Conservation (phyloP, 1,140 invertebrate genomes). For the Eupristina koningsbergeri region DNA sequence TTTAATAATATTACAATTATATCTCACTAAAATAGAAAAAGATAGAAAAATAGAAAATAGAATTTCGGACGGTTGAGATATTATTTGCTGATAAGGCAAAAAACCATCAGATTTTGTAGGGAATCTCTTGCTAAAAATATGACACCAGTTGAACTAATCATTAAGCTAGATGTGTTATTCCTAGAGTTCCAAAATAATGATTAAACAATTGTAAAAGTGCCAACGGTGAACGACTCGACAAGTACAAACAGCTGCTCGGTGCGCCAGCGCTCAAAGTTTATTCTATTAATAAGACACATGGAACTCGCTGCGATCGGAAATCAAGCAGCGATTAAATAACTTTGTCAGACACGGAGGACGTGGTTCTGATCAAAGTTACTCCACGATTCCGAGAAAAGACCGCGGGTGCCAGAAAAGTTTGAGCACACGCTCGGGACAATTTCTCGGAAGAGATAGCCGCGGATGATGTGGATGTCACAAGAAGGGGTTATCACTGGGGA, state of each 20-base stretch:
- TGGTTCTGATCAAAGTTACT: constrained; percentile 8
- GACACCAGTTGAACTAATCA: no score
- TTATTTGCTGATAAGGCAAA: no score
- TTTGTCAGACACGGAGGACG: not conserved
- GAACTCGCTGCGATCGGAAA: not conserved
- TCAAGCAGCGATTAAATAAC: constrained; percentile 1
- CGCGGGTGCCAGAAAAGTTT: constrained; percentile 23
- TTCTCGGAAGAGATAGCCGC: constrained; percentile 8
- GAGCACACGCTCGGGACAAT: not conserved
- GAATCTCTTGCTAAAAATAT: no score
- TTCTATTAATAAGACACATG: constrained; percentile 22
- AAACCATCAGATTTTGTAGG: no score
- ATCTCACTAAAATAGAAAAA: no score
- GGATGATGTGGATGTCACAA: constrained; percentile 67
- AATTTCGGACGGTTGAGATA: no score
- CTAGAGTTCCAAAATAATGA: not conserved
- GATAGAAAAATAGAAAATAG: no score
- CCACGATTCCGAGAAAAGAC: constrained; percentile 25
- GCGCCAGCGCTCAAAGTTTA: not conserved
- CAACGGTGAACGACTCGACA: not conserved
- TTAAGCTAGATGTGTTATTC: no score
- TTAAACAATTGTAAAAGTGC: not conserved
- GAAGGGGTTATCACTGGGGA: constrained; percentile 68
- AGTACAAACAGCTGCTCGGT: not conserved
- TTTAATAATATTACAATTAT: no score